Evolutionary conservation across 2,113 vertebrate genomes (phyloP).

Genomic region (Tiliqua scincoides): DNA sequence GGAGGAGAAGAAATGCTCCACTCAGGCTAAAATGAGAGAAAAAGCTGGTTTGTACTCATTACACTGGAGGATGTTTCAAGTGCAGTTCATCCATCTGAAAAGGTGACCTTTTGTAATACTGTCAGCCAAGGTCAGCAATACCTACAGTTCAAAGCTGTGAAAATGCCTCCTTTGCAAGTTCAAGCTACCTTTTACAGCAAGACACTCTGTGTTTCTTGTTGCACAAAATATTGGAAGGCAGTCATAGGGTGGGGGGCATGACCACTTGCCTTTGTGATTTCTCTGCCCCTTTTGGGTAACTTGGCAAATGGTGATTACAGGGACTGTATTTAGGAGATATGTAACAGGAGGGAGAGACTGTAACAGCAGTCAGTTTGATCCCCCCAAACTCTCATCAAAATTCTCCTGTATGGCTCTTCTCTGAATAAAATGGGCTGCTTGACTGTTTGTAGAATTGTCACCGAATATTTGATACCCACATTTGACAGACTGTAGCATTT

Average conservation of each 20-base stretch:
- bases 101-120: slow-evolving; percentile 33
- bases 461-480: neutral
- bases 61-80: slow-evolving; percentile 50
- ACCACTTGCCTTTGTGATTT: slow-evolving; percentile 31
- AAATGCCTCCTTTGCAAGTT: slow-evolving; percentile 19
- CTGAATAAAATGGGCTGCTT: too few relatives aligned
- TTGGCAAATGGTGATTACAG: neutral
- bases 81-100: slow-evolving; percentile 57
- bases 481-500: neutral
- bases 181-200: neutral
- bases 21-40: slow-evolving; percentile 39
- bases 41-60: slow-evolving; percentile 43
- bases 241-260: slow-evolving; percentile 4
- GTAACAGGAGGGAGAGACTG: too few relatives aligned
- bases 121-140: slow-evolving; percentile 46
- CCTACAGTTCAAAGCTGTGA: slow-evolving; percentile 1
- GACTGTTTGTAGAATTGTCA: neutral
- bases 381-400: neutral
- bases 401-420: neutral
- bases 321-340: neutral
- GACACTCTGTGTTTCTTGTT: fast-evolving
- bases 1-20: neutral
- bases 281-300: slow-evolving; percentile 1
- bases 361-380: too few relatives aligned
- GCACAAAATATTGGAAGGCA: slow-evolving; percentile 14